Percentiles rank a stretch among this genome's conserved stretches.
phyloP scores from a whole-genome alignment of 2,888 invertebrate genomes.

The Halictus ligatus region DNA sequence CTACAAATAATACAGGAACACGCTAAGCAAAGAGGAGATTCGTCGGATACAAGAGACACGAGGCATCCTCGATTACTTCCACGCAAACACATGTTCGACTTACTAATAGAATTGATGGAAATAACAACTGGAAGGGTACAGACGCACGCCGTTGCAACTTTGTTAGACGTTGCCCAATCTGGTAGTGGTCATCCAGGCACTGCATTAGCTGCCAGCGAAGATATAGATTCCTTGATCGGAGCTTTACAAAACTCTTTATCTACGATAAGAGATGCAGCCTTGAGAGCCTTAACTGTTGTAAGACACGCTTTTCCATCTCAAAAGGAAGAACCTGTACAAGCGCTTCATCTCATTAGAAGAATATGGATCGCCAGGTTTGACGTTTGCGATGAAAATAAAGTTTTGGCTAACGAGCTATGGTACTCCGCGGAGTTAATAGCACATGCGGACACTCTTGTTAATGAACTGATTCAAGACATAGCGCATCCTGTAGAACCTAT shows the following conservation, averaged over 20 bases:
- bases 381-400: conserved; percentile 89
- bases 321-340: conserved; percentile 86
- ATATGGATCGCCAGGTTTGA: conserved; percentile 95
- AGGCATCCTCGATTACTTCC: conserved; percentile 93
- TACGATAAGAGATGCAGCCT: conserved; percentile 92
- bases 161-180: conserved; percentile 92
- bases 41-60: conserved; percentile 85
- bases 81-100: conserved; percentile 91
- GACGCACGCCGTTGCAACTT: conserved; percentile 91
- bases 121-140: conserved; percentile 89
- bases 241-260: conserved; percentile 90
- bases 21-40: conserved; percentile 87
- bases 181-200: conserved; percentile 89
- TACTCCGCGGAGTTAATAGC: conserved; percentile 85
- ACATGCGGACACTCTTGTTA: conserved; percentile 85
- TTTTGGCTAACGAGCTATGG: conserved; percentile 89
- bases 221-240: conserved; percentile 89
- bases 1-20: conserved; percentile 90
- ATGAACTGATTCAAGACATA: conserved; percentile 88
- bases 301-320: conserved; percentile 87
- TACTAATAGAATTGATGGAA: conserved; percentile 92
- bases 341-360: conserved; percentile 88
- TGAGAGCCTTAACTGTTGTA: conserved; percentile 90
- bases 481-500: conserved; percentile 93
- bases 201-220: conserved; percentile 88